Evolutionary conservation across 2,888 invertebrate genomes (phyloP).

Genomic region (Hydraecia micacea): DNA sequence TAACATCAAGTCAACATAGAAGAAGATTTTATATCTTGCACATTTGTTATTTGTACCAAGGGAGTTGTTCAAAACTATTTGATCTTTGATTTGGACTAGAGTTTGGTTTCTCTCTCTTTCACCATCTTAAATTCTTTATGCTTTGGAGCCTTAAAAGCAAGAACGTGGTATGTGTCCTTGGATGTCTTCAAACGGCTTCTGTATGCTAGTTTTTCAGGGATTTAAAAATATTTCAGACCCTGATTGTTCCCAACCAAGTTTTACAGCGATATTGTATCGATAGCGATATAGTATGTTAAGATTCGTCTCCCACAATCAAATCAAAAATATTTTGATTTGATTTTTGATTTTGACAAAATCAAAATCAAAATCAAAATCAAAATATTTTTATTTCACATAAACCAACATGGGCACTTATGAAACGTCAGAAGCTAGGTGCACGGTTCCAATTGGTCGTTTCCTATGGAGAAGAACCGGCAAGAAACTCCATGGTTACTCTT

Average conservation of each 20-base stretch:
- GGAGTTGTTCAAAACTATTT: background rate
- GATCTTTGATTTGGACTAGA: background rate
- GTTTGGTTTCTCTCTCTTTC: background rate
- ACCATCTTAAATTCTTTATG: background rate
- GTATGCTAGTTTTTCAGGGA: background rate
- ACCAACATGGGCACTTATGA: no score
- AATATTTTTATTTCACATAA: no score
- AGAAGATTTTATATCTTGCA: background rate
- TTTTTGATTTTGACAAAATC: no score
- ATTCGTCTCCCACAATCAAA: background rate
- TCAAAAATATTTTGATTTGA: no score
- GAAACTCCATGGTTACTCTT: no score
- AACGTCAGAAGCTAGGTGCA: no score
- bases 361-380: no score
- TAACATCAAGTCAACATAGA: background rate
- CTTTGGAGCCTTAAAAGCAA: background rate
- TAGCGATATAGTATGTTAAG: background rate
- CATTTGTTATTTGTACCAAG: background rate
- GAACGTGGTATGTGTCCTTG: background rate
- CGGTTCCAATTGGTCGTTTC: no score
- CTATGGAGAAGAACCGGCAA: no score
- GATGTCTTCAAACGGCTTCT: background rate
- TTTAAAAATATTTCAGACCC: no score
- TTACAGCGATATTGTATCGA: background rate
- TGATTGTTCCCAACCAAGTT: background rate